A percentile compares a stretch with the other conserved stretches of the same genome.
Evolutionary conservation across 2,113 vertebrate genomes (phyloP).

Genomic region (Lamprologus ornatipinnis): DNA sequence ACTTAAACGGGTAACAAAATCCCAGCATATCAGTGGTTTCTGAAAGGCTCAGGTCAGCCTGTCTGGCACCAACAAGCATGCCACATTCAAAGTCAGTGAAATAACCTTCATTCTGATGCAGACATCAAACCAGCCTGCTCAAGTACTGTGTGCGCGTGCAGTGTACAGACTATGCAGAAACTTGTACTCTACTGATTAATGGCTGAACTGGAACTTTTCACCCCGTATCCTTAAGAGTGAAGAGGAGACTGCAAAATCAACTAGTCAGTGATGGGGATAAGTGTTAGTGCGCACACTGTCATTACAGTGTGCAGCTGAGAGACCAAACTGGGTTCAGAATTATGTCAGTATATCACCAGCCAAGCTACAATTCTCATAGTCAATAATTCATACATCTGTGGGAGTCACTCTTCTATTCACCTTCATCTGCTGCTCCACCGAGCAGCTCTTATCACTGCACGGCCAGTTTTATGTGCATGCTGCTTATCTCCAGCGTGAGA

Average conservation of each 20-base stretch:
- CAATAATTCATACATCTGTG: neutral
- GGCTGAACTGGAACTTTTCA: neutral
- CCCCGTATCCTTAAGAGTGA: neutral
- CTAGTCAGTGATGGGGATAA: neutral
- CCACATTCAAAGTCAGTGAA: neutral
- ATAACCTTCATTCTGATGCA: neutral
- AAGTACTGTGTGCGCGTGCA: fast-evolving
- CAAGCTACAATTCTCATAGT: neutral
- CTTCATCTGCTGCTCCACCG: neutral
- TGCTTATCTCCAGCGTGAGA: neutral
- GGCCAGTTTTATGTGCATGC: neutral
- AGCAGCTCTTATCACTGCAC: neutral
- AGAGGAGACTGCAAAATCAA: neutral
- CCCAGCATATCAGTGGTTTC: neutral
- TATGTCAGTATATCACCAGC: neutral
- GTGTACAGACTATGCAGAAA: neutral
- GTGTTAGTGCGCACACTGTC: neutral
- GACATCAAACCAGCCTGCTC: neutral
- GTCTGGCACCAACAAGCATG: neutral
- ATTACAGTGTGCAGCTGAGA: neutral
- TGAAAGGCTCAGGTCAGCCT: neutral
- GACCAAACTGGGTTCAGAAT: neutral
- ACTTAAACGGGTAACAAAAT: neutral
- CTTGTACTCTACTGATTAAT: neutral
- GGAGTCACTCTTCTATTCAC: neutral